Base-by-base conservation (phyloP, 1,140 invertebrate species). In the Hirudo medicinalis region DNA sequence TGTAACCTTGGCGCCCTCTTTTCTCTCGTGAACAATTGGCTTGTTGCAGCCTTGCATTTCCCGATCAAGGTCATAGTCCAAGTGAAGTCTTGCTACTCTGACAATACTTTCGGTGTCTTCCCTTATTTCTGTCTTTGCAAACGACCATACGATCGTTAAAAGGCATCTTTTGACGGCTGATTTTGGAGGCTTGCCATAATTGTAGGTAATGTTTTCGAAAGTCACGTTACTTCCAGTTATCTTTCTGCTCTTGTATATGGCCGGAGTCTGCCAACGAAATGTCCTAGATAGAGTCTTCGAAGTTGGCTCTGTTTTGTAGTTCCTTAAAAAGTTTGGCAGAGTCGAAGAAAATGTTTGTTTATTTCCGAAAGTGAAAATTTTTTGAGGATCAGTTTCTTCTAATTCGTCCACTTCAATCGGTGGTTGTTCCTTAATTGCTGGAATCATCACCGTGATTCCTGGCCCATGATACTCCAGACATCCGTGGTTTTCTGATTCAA, bases 201-300 rank as follows among this genome's bases (percentile, higher is more conserved):
- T 63, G 57, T 63, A 63, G 22, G 57, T 63, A 63, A 63, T 32
- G 20, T 63, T 63, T 20, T 63, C 57, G 29, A 63, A 63, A 63
- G 29, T 63, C 29, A 63, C 29, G 29, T 63, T 32, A 32, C 57
- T 63, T 22, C 57, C 57, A 32, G 22, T 22, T 63, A 32, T 63
- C 57, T 63, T 22, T 63, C 57, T 63, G 57, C 57, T 25, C 29
- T 63, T 63, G 29, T 63, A 63, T 4, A 63, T 5, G 29, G 57
- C 57, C 2, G 57, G 57, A 25, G 57, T 63, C 5, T 32, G 57
- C 6, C 6, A 63, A 13, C 43, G 43, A 49, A 49, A 49, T 49
- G 43, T 49, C 15, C 43, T 49, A 11, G 43, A 49, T 8, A 49
- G 43, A 49, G 43, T 49, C 15, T 5, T 49, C 43, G 43, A 49